A percentile compares a stretch with the other conserved stretches of the same genome.
Conservation (phyloP, 2,888 invertebrate genomes). For the Rugalucina vietnamica region DNA sequence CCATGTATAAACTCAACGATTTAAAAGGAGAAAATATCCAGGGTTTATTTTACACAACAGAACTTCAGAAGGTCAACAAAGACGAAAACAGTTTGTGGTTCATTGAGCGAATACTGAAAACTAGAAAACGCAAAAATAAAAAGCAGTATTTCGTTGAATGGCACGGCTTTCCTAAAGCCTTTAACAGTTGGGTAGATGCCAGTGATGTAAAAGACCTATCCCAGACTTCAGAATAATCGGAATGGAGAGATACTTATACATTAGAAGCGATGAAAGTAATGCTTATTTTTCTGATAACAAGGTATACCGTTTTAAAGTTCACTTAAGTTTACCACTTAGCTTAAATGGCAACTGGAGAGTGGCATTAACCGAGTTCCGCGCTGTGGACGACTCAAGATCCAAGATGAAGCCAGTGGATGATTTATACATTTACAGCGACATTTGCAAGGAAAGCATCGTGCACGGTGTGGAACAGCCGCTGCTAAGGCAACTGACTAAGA, state of each 20-base stretch:
- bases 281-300: constrained; percentile 27
- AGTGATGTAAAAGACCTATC: constrained; percentile 19
- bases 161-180: constrained; percentile 37
- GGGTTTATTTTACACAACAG: constrained; percentile 36
- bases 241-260: constrained; percentile 23
- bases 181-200: constrained; percentile 37
- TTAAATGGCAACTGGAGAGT: constrained; percentile 22
- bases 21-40: constrained; percentile 35
- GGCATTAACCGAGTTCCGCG: constrained; percentile 16
- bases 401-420: not conserved
- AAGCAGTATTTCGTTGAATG: constrained; percentile 33
- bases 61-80: constrained; percentile 46
- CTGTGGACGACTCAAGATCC: not conserved
- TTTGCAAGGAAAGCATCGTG: constrained; percentile 26
- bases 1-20: constrained; percentile 39
- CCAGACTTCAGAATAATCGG: not conserved
- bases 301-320: constrained; percentile 11
- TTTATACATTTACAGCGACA: constrained; percentile 19
- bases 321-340: constrained; percentile 2
- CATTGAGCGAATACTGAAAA: constrained; percentile 37
- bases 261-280: constrained; percentile 27
- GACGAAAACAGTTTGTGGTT: constrained; percentile 55
- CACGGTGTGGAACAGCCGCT: constrained; percentile 22
- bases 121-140: constrained; percentile 25
- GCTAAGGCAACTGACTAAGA: not conserved